Base-by-base conservation (phyloP, 2,888 invertebrate species). In the Stegana nigrithorax region DNA sequence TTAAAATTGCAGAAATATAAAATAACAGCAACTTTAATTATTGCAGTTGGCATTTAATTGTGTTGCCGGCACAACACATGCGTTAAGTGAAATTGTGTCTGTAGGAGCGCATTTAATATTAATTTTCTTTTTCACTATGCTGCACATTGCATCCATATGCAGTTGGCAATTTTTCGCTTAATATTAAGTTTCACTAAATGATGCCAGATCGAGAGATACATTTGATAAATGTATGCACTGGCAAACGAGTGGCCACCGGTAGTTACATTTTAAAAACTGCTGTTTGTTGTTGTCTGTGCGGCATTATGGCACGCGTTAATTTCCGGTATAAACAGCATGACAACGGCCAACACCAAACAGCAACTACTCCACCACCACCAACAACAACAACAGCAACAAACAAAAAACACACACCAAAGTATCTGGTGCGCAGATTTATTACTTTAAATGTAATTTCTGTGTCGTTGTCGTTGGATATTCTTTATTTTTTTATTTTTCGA, bases 121-220 rank as follows among this genome's bases (percentile, higher is more conserved):
- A 39, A 39, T 39, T 39, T 39, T 63, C n/a, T n/a, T n/a, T n/a
- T n/a, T n/a, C n/a, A n/a, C n/a, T n/a, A n/a, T n/a, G n/a, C n/a
- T n/a, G n/a, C n/a, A n/a, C n/a, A 67, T 75, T 45, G 72, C 78
- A 76, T 59, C 67, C 39, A 39, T 14, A 17, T 39, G 39, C 5
- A n/a, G n/a, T 6, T 10, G 6, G 77, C 64, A 62, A 70, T 71
- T 78, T 78, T 65, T 66, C 70, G 59, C 65, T 70, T 65, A 66
- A 69, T 73, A 67, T 70, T 73, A 67, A 74, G 68, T 78, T 66
- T 64, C 62, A 73, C n/a, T 70, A 66, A 73, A 78, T 73, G 64
- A 17, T 36, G 55, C 8, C 66, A 63, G 66, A 65, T 67, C 62
- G 66, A 44, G n/a, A n/a, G 57, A 25, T 39, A 39, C 12, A 55